These are phyloP conservation scores for Anolis sagrei DNA, from an alignment of 2,113 vertebrate species.

Conservation along the genomic window DNA sequence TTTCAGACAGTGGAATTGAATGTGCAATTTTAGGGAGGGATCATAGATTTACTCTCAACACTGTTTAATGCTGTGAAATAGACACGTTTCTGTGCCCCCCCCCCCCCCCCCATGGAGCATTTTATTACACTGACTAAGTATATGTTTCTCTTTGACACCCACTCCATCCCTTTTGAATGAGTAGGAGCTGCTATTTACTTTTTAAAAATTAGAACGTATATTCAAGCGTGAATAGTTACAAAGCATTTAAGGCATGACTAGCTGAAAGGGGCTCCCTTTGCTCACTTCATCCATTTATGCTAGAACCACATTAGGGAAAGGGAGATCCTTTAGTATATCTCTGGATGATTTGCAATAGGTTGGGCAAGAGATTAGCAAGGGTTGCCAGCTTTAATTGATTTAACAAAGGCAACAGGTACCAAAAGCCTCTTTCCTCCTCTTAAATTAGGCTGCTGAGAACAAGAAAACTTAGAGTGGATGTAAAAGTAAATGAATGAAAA, in stretches of 20 bases:
- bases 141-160: not conserved
- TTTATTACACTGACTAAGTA: slow-evolving; percentile 43
- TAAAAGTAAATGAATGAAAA: not conserved
- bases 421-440: not conserved
- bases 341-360: not conserved
- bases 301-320: not conserved
- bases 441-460: not conserved
- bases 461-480: not conserved
- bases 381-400: not conserved
- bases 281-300: not conserved
- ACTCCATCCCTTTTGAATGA: slow-evolving; percentile 44
- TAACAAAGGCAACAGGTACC: not conserved
- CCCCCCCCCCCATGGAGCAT: slow-evolving; percentile 17
- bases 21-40: not conserved
- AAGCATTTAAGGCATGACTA: slow-evolving; percentile 52
- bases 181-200: slow-evolving; percentile 64
- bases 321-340: not conserved
- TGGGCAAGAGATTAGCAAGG: not conserved
- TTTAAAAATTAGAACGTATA: slow-evolving; percentile 54
- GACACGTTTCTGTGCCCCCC: not conserved
- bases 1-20: not conserved
- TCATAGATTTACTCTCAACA: not conserved
- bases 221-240: slow-evolving; percentile 59
- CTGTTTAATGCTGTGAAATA: slow-evolving; percentile 24
- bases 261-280: slow-evolving; percentile 22